Conservation (phyloP, 2,113 vertebrate genomes). For the Syrrhaptes paradoxus region DNA sequence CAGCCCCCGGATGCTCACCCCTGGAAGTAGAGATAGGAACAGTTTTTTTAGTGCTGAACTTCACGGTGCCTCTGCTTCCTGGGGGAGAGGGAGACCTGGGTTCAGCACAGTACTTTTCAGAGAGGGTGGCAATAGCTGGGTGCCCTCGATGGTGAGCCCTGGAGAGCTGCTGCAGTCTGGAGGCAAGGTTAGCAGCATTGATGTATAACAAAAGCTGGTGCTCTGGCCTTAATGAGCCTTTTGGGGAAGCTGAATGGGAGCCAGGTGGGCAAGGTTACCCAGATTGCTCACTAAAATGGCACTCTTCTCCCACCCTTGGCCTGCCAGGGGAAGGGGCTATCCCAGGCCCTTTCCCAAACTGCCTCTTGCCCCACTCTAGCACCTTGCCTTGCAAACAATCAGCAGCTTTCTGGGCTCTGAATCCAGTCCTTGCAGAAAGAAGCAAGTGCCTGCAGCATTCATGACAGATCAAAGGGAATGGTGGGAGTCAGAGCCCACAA, state of each 20-base stretch:
- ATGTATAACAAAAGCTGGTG: neutral
- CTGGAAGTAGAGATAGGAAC: neutral
- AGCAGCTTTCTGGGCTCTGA: neutral
- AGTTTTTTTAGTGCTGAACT: neutral
- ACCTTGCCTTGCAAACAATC: neutral
- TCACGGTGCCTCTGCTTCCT: neutral
- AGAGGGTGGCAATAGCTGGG: too few relatives aligned
- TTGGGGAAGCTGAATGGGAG: neutral
- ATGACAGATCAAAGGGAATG: slow-evolving; percentile 25
- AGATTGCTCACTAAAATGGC: neutral
- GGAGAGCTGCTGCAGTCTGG: neutral
- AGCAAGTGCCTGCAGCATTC: neutral
- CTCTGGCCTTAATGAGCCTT: neutral
- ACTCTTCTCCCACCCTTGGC: neutral
- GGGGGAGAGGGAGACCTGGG: neutral
- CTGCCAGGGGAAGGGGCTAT: neutral
- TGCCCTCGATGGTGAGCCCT: neutral
- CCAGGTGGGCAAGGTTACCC: neutral
- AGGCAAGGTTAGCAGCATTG: neutral
- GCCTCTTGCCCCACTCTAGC: neutral
- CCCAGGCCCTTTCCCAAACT: neutral
- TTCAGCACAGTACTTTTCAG: neutral
- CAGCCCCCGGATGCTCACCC: fast-evolving
- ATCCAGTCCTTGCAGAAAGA: neutral
- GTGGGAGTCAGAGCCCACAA: neutral